Base-by-base conservation (phyloP, 2,113 vertebrate species). In the Crotalus tigris region DNA sequence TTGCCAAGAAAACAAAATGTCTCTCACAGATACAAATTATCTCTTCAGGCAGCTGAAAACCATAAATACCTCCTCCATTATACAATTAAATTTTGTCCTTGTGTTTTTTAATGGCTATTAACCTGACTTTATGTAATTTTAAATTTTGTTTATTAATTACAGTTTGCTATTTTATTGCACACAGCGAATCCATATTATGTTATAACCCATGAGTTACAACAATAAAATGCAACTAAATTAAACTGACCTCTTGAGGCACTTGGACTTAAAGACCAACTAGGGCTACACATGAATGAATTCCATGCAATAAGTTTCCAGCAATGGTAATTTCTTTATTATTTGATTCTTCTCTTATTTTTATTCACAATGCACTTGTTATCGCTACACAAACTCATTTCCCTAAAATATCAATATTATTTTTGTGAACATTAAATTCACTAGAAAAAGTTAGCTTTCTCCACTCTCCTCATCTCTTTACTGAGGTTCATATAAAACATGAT, bases 341-440 rank as follows among this genome's bases (percentile, higher is more conserved):
- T 87, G 46, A 87, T 87, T 46, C 11, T 87, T 87, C 11, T 51
- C 21, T 87, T 26, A 51, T 51, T 87, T 46, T 87, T 51, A 46
- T 53, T 46, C 54, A n/a, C 24, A 21, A 39, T 92, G 8, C 21
- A 54, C 0, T 92, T 93, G 23, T 92, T 58, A 87, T 49, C 24
- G 29, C 39, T 75, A 88, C 75, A 85, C 39, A 44, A 51, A 91
- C 81, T 89, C n/a, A 92, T 85, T 24, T 33, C 57, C 85, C 9
- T 89, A 1, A 85, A 12, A 11, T 53, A 85, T 54, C 44, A 85
- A 17, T 81, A 6, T 92, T 26, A 26, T 85, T 92, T 85, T 33
- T 69, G 24, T 58, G 92, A 93, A 39, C 29, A 85, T 90, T 93
- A 49, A 6, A 75, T 90, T 94, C 81, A 93, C 29, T 90, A 55